A percentile compares a stretch with the other conserved stretches of the same genome.
Evolutionary conservation across 2,113 vertebrate genomes (phyloP).

Genomic region (Morone saxatilis): DNA sequence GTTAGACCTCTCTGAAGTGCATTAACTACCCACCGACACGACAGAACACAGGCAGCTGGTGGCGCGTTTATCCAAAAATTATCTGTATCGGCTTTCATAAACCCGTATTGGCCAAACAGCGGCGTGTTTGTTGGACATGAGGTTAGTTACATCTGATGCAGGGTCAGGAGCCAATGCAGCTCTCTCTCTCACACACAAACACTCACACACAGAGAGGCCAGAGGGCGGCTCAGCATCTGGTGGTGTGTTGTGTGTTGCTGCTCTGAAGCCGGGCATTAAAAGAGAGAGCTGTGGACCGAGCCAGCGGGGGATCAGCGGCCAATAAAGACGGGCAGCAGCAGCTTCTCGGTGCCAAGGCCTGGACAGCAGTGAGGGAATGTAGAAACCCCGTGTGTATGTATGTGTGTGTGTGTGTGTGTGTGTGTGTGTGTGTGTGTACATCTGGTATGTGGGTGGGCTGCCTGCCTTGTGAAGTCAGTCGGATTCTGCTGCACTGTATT

Average conservation of each 20-base stretch:
- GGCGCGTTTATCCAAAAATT: neutral
- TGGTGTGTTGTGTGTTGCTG: conserved; percentile 49
- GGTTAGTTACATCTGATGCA: conserved; percentile 21
- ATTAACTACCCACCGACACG: neutral
- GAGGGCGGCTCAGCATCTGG: conserved; percentile 55
- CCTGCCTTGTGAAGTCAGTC: conserved; percentile 11
- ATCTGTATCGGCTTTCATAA: neutral
- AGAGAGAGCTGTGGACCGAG: conserved; percentile 29
- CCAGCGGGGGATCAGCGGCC: conserved; percentile 64
- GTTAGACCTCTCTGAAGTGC: conserved; percentile 19
- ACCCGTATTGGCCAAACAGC: neutral
- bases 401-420: conserved; percentile 35
- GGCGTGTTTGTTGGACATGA: conserved; percentile 25
- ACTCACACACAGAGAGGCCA: conserved; percentile 18
- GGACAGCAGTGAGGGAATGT: conserved; percentile 57
- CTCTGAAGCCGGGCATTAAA: conserved; percentile 59
- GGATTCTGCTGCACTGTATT: conserved; percentile 21
- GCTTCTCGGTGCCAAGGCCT: conserved; percentile 45
- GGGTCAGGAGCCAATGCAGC: neutral
- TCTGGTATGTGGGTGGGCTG: conserved; percentile 51
- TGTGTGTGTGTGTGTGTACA: conserved; percentile 7
- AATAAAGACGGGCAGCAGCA: conserved; percentile 56
- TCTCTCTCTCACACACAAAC: conserved; percentile 13
- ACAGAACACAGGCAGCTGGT: conserved; percentile 11
- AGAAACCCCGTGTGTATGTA: conserved; percentile 10